A percentile compares a stretch with the other conserved stretches of the same genome.
Conservation (phyloP, 2,797 vertebrate genomes). For the Sylvilagus floridanus region DNA sequence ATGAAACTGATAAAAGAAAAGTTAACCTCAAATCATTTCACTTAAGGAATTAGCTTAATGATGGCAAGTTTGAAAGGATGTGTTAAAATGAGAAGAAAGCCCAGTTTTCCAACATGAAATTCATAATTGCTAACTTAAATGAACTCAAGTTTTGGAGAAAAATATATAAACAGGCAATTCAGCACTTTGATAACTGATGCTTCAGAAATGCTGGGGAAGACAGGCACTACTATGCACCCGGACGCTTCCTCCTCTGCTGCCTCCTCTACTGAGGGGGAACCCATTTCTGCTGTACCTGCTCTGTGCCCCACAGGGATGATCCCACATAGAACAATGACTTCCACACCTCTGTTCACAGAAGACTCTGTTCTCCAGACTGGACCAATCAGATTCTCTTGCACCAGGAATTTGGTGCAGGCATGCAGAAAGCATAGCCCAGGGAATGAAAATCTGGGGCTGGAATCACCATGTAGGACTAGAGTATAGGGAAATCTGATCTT, state of each 20-base stretch:
- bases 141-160: background rate
- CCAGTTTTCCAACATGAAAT: background rate
- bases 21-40: background rate
- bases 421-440: background rate
- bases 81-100: background rate
- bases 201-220: background rate
- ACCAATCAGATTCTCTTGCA: background rate
- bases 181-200: background rate
- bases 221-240: accelerated
- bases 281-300: background rate
- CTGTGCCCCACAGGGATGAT: background rate
- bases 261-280: background rate
- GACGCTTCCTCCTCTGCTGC: no score
- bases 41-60: background rate
- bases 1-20: background rate
- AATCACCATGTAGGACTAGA: accelerated
- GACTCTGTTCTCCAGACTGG: background rate
- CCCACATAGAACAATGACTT: accelerated
- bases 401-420: background rate
- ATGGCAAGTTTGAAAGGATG: background rate
- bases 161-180: background rate
- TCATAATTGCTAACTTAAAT: background rate
- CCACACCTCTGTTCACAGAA: background rate
- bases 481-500: background rate
- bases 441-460: accelerated